Evolutionary conservation across 2,113 vertebrate genomes (phyloP), one percentile per base, ranked within the genome.

Genomic region (Rhea americana): DNA sequence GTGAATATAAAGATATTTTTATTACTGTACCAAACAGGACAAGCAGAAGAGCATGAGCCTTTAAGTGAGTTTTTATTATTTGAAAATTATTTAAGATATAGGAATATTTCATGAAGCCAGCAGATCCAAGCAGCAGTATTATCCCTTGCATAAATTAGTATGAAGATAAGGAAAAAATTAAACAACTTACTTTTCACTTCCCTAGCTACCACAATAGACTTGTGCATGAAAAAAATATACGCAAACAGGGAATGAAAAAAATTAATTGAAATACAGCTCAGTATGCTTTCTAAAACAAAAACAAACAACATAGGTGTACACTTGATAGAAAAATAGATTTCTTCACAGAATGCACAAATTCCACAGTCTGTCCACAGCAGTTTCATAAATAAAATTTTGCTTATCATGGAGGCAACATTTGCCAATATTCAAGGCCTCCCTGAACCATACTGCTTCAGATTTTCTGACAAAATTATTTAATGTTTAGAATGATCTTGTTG

Each of bases 121-220:
- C 24, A 95, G 58, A 70, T 79, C 67, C 41, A 74, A 96, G 61
- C 56, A 76, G 71, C 13, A 90, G 92, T 93, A 80, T 89, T 95
- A 93, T 62, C 6, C 47, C n/a, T 66, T 77, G 79, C 70, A 96
- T 93, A 96, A 97, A 96, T 66, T 95, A 95, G 74, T 45, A 81
- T 82, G 55, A 93, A 89, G 68, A 84, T 50, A 94, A 93, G 94
- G 22, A 13, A 88, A 85, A 90, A 95, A 83, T 75, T 55, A 84
- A 89, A 78, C 14, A 63, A 96, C 94, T 96, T 97, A 96, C 87
- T 97, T 96, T 96, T 91, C 35, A 75, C 45, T 95, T 96, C 92
- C 85, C 58, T 93, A 85, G 65, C 25, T 82, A 58, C 93, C 67
- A 90, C 71, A 93, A 65, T 48, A 80, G 92, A 67, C 93, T 96